Percentiles rank a stretch among this genome's conserved stretches.
Evolutionary conservation across 2,797 vertebrate species (phyloP).

Genomic region (Momotus momota): DNA sequence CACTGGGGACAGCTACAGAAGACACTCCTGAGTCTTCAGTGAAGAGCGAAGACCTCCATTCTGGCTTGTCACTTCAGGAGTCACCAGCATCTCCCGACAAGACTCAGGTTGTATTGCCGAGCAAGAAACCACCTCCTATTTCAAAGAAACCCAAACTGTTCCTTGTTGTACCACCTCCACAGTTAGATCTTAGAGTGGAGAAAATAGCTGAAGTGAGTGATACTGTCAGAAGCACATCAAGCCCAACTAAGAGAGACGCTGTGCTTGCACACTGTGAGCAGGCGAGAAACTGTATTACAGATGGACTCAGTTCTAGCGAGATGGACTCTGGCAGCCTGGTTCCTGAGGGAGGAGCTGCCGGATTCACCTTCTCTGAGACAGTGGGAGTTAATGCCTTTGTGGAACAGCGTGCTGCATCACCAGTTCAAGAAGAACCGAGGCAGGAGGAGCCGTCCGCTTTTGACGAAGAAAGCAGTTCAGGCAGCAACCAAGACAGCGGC

Average conservation of each 20-base stretch:
- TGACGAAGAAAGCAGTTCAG: conserved; percentile 65
- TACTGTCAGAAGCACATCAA: conserved; percentile 58
- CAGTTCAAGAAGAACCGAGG: conserved; percentile 52
- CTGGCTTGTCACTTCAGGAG: conserved; percentile 2
- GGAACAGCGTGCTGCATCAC: conserved; percentile 67
- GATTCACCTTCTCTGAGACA: conserved; percentile 74
- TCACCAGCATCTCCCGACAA: conserved; percentile 57
- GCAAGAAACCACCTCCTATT: conserved; percentile 89
- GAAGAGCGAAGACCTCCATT: conserved; percentile 34
- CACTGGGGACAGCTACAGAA: not conserved
- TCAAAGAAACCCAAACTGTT: conserved; percentile 94
- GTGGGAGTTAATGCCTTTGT: conserved; percentile 75
- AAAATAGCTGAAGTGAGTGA: conserved; percentile 66
- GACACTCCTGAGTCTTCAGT: not conserved
- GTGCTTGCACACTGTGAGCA: conserved; percentile 64
- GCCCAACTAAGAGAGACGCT: conserved; percentile 55
- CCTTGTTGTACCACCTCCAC: conserved; percentile 81
- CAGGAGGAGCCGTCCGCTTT: conserved; percentile 73
- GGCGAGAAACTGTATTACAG: conserved; percentile 68
- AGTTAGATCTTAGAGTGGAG: conserved; percentile 71
- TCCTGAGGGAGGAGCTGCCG: conserved; percentile 74
- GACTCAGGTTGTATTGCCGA: conserved; percentile 75
- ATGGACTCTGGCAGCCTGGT: conserved; percentile 70
- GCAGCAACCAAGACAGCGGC: conserved; percentile 78
- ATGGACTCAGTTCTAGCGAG: conserved; percentile 71